These are phyloP conservation scores for Champsocephalus gunnari DNA, from an alignment of 2,797 vertebrate species.

Conservation along the genomic window DNA sequence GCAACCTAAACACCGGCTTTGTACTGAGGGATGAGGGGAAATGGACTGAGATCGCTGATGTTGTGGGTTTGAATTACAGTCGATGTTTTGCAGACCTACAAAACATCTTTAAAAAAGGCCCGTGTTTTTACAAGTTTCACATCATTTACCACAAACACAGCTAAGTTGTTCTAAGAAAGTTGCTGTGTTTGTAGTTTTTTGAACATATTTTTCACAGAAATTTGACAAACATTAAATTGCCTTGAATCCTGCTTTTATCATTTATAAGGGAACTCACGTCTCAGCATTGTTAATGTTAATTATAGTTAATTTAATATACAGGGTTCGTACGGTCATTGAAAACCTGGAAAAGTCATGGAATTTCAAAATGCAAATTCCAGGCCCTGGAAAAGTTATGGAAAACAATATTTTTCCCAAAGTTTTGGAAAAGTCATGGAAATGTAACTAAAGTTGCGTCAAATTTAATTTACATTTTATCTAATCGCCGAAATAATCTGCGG, in stretches of 20 bases:
- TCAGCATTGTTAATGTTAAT: slow-evolving; percentile 8
- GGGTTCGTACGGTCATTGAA: too few species aligned
- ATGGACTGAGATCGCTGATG: background rate
- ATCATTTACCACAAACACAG: background rate
- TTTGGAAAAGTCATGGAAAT: too few species aligned
- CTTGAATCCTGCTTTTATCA: background rate
- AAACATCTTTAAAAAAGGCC: background rate
- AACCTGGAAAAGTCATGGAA: too few species aligned
- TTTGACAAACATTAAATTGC: background rate
- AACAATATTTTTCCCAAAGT: too few species aligned
- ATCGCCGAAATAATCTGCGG: too few species aligned
- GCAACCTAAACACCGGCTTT: slow-evolving; percentile 17
- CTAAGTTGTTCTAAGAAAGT: background rate
- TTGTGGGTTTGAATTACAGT: slow-evolving; percentile 22
- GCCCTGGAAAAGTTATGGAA: too few species aligned
- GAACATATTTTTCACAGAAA: too few species aligned
- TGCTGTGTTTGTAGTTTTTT: background rate
- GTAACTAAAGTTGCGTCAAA: too few species aligned
- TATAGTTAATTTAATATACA: too few species aligned
- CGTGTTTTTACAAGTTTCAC: background rate
- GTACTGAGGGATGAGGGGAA: slow-evolving; percentile 3
- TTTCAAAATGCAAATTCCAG: too few species aligned
- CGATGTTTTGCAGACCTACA: slow-evolving; percentile 23
- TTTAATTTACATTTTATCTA: too few species aligned
- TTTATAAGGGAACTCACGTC: background rate